Percentiles rank a stretch among this genome's conserved stretches.
Evolutionary conservation across 2,113 vertebrate species (phyloP).

Genomic region (Dipodomys spectabilis): DNA sequence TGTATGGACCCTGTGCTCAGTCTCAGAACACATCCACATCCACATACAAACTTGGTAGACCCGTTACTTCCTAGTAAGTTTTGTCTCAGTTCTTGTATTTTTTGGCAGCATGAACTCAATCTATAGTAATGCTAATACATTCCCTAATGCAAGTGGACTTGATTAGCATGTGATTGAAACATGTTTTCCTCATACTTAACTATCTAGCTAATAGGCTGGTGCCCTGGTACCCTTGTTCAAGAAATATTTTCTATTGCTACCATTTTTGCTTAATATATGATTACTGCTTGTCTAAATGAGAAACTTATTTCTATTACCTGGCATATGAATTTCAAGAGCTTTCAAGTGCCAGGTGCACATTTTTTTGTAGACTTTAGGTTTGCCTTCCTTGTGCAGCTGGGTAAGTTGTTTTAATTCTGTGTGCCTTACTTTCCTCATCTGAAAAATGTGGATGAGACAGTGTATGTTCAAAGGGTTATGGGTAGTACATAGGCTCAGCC

Average conservation of each 20-base stretch:
- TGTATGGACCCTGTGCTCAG: neutral
- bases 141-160: neutral
- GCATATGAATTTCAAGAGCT: constrained; percentile 5
- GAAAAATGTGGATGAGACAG: neutral
- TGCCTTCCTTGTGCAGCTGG: neutral
- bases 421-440: neutral
- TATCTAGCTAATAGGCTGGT: neutral
- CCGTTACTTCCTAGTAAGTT: constrained; percentile 12
- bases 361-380: neutral
- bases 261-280: constrained; percentile 5
- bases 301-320: neutral
- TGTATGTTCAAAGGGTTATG: neutral
- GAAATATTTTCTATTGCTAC: neutral
- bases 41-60: neutral
- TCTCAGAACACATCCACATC: neutral
- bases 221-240: neutral
- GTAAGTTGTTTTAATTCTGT: neutral
- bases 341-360: neutral
- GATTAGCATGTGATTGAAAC: constrained; percentile 14
- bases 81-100: neutral
- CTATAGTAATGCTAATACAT: neutral
- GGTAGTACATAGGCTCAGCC: neutral
- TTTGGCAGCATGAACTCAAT: neutral
- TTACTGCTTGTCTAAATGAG: constrained; percentile 14
- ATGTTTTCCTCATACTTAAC: neutral